phyloP scores from a whole-genome alignment of 1,140 invertebrate species.

The Drosophila santomea region DNA sequence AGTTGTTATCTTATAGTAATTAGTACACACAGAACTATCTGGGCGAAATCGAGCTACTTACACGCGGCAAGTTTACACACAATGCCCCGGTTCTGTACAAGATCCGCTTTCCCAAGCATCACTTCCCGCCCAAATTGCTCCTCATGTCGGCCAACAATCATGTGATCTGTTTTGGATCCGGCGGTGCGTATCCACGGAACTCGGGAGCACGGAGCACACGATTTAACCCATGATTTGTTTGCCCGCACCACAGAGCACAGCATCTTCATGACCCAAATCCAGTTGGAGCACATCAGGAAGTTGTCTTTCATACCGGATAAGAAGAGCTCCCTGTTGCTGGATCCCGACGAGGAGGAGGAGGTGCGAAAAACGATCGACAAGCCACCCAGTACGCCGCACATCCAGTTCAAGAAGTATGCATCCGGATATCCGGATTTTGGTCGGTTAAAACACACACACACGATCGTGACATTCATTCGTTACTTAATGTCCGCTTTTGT shows the following conservation, averaged over 20 bases:
- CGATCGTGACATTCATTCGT: slow-evolving; percentile 24
- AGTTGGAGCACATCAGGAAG: slow-evolving; percentile 79
- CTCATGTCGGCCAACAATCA: slow-evolving; percentile 74
- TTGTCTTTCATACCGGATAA: slow-evolving; percentile 67
- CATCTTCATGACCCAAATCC: slow-evolving; percentile 81
- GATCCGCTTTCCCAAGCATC: slow-evolving; percentile 75
- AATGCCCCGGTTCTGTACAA: slow-evolving; percentile 71
- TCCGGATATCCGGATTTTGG: slow-evolving; percentile 63
- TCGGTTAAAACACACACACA: slow-evolving; percentile 33
- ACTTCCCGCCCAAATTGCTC: slow-evolving; percentile 76
- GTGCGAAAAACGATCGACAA: slow-evolving; percentile 15
- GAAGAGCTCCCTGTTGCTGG: slow-evolving; percentile 29
- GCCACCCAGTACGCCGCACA: slow-evolving; percentile 42
- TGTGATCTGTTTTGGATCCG: slow-evolving; percentile 71
- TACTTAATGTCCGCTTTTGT: slow-evolving; percentile 35
- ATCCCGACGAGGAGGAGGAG: slow-evolving; percentile 11
- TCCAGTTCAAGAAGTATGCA: slow-evolving; percentile 79
- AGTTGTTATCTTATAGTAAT: too few relatives aligned
- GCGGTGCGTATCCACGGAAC: slow-evolving; percentile 34
- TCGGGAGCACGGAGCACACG: neutral
- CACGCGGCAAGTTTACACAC: slow-evolving; percentile 66
- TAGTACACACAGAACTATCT: slow-evolving; percentile 66
- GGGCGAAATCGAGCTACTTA: slow-evolving; percentile 78
- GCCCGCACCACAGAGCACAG: slow-evolving; percentile 61
- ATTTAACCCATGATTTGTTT: neutral